These are phyloP conservation scores for Ellobius talpinus DNA, from an alignment of 2,113 vertebrate genomes.

Conservation along the genomic window DNA sequence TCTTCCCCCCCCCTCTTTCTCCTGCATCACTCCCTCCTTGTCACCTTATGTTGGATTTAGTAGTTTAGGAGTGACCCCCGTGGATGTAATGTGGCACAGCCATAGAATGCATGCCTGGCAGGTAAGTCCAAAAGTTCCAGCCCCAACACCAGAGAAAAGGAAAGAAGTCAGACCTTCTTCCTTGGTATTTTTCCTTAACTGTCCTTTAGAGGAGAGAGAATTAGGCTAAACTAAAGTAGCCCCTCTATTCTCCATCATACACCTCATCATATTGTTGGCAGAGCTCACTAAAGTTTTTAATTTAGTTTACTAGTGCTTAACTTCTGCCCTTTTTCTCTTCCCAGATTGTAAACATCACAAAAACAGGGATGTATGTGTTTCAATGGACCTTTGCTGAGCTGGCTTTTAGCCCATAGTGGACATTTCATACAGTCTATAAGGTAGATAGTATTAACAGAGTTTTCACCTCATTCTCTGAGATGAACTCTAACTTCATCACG, in stretches of 20 bases:
- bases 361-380: background rate
- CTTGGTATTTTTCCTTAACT: background rate
- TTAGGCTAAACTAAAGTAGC: background rate
- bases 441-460: background rate
- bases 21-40: background rate
- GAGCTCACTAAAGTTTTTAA: background rate
- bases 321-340: background rate
- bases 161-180: background rate
- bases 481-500: conserved; percentile 1
- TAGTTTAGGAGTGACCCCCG: background rate
- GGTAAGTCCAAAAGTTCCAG: too few species aligned
- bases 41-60: background rate
- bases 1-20: background rate
- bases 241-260: background rate
- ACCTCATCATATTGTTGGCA: background rate
- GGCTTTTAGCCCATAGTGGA: background rate
- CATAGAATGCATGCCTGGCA: background rate
- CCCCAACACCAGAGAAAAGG: background rate
- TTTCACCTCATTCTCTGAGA: background rate
- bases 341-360: background rate
- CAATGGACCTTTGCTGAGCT: background rate
- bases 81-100: background rate
- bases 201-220: background rate
- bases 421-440: background rate
- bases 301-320: background rate